Conservation (phyloP, 2,888 invertebrate genomes). For the Andricus curvator region DNA sequence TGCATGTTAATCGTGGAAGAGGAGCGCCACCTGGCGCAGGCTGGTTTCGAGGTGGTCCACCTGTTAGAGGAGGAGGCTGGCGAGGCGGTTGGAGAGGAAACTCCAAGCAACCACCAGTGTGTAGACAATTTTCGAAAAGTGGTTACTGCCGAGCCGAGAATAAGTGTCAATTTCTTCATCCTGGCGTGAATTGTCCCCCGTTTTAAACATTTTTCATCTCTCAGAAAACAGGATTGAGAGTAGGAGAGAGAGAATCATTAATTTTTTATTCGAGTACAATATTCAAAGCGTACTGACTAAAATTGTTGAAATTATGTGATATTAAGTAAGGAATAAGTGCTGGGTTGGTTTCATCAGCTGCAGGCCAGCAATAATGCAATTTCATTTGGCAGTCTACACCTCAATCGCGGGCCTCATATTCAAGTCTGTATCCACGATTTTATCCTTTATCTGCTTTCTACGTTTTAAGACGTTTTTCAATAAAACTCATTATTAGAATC, state of each 20-base stretch:
- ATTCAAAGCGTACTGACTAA: neutral
- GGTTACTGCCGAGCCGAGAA: conserved; percentile 91
- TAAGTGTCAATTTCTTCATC: conserved; percentile 91
- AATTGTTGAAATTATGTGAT: conserved; percentile 30
- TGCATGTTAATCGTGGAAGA: conserved; percentile 72
- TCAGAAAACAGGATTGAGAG: neutral
- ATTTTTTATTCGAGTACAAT: neutral
- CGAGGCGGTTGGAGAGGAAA: conserved; percentile 79
- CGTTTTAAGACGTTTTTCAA: neutral
- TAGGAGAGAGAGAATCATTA: neutral
- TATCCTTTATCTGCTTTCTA: neutral
- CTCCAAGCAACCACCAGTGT: conserved; percentile 79
- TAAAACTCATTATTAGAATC: neutral
- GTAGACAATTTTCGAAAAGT: conserved; percentile 88
- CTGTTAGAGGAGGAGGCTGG: conserved; percentile 77
- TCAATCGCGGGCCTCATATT: neutral
- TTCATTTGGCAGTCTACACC: neutral
- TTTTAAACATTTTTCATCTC: conserved; percentile 60
- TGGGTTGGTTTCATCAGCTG: conserved; percentile 1
- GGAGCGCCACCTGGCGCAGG: conserved; percentile 73
- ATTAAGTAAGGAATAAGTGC: conserved; percentile 17
- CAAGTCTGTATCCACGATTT: neutral
- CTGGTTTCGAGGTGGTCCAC: conserved; percentile 76
- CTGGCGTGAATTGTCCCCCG: conserved; percentile 83
- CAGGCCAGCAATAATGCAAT: conserved; percentile 5